Percentiles rank a stretch among this genome's conserved stretches.
Conservation (phyloP, 2,113 vertebrate genomes). For the Plecturocebus donacophilus region DNA sequence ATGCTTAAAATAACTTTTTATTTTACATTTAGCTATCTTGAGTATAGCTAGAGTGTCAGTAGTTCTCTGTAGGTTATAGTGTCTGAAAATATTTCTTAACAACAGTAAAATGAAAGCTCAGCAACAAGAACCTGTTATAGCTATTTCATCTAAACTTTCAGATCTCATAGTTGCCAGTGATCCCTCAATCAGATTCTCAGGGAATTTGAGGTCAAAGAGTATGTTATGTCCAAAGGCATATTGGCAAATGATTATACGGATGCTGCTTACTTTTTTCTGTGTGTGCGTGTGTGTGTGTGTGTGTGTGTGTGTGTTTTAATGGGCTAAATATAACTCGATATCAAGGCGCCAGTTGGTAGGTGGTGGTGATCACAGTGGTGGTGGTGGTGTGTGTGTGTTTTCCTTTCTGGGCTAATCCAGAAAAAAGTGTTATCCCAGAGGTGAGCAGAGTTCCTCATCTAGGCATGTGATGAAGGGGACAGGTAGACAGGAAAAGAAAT, state of each 20-base stretch:
- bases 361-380: too few relatives aligned
- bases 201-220: constrained; percentile 64
- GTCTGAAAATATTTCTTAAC: constrained; percentile 73
- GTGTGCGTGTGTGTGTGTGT: too few relatives aligned
- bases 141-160: constrained; percentile 69
- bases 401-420: background rate
- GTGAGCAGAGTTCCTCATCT: background rate
- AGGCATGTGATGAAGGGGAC: background rate
- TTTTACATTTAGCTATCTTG: constrained; percentile 63
- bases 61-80: constrained; percentile 68
- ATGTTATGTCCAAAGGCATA: constrained; percentile 57
- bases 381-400: background rate
- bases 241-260: background rate
- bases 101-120: constrained; percentile 65
- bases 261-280: background rate
- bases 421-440: background rate
- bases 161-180: constrained; percentile 64
- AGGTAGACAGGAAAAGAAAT: background rate
- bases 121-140: constrained; percentile 73
- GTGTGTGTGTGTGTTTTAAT: background rate
- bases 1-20: constrained; percentile 74
- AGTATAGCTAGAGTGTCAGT: constrained; percentile 42
- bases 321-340: background rate
- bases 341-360: background rate
- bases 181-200: constrained; percentile 50